Base-by-base conservation (phyloP, 2,888 invertebrate species). In the Lithosia quadra region DNA sequence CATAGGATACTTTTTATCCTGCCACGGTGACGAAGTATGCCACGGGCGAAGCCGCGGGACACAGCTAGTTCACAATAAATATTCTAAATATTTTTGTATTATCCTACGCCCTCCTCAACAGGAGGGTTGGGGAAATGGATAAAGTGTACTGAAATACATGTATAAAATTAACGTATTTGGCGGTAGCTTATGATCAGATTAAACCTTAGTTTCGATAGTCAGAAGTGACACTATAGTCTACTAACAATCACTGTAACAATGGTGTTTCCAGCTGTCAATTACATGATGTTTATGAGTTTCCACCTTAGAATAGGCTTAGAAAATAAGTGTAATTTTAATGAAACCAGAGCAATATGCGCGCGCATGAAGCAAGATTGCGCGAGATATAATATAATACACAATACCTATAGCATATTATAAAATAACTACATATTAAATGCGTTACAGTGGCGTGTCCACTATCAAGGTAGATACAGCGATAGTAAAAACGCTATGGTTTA, bases 381-480 rank as follows among this genome's bases (percentile, higher is more conserved):
- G n/a, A n/a, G 49, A n/a, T 49, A n/a, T 49, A 49, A 49, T 49
- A n/a, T n/a, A 15, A 56, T 28, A 56, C 15, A 56, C 24, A 56
- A 24, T 28, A n/a, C 0, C 13, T n/a, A 24, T 56, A 56, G 24
- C 7, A 18, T 56, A 15, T 11, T 56, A 24, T 56, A 28, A 56
- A 22, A 28, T 3, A 43, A 62, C 43, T 43, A 28, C 11, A 39
- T 18, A 33, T 53, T n/a, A 55, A 63, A n/a, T 57, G 43, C 57
- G 62, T 66, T 61, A 65, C 49, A 62, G 24, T 66, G 9, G 62
- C 69, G 65, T 69, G 63, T 62, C 65, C 28, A 21, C 53, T 66
- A 63, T 63, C 65, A 53, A 15, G 43, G 21, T 43, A 66, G 34
- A 65, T 49, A 65, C 55, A 62, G 65, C 63, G 57, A 69, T 65